A percentile compares a stretch with the other conserved stretches of the same genome.
Conservation (phyloP, 2,113 vertebrate genomes). For the Corynorhinus townsendii region DNA sequence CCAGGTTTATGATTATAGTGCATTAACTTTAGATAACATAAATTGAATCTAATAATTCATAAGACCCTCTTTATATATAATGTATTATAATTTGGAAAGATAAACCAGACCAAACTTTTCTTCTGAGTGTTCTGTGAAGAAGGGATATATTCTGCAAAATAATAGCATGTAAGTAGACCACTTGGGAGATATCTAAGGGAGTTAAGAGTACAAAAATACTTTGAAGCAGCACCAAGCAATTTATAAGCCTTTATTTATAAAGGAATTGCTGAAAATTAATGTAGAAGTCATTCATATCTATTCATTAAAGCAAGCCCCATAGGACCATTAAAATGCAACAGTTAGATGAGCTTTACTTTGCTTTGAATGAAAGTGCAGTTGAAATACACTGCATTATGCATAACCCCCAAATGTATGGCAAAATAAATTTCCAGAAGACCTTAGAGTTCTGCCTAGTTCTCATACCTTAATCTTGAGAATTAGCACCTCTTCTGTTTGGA, state of each 20-base stretch:
- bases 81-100: not conserved
- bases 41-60: not conserved
- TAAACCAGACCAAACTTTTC: not conserved
- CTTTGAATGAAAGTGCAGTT: not conserved
- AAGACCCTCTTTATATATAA: not conserved
- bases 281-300: not conserved
- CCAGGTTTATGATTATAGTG: not conserved
- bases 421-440: not conserved
- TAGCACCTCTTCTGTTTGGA: not conserved
- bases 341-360: conserved; percentile 12
- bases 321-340: conserved; percentile 31
- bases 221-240: not conserved
- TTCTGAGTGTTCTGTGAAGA: not conserved
- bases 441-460: not conserved
- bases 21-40: not conserved
- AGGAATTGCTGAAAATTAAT: conserved; percentile 1
- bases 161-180: not conserved
- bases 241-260: conserved; percentile 36
- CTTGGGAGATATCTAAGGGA: not conserved
- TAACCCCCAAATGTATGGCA: not conserved
- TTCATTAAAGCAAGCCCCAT: not conserved
- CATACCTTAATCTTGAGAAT: not conserved
- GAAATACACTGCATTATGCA: not conserved
- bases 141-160: not conserved
- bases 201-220: not conserved